phyloP scores from a whole-genome alignment of 2,888 invertebrate genomes.

The Phymatocera aterrima region DNA sequence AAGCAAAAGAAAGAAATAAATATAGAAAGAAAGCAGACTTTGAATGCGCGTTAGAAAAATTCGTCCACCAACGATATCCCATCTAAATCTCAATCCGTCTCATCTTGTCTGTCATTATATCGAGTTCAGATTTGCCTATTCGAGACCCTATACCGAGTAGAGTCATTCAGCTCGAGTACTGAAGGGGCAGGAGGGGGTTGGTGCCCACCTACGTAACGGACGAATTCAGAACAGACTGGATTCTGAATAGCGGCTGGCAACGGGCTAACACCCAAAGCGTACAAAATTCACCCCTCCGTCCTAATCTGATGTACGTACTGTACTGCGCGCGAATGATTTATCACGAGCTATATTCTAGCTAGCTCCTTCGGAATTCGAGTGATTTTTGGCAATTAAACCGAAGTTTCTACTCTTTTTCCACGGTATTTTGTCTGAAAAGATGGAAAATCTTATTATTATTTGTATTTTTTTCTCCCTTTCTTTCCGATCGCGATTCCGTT shows the following conservation, averaged over 20 bases:
- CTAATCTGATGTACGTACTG: not conserved
- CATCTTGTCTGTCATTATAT: not conserved
- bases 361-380: too few relatives aligned
- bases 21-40: not conserved
- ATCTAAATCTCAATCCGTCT: not conserved
- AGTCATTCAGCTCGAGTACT: conserved; percentile 20
- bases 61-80: not conserved
- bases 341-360: not conserved
- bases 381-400: too few relatives aligned
- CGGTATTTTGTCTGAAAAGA: not conserved
- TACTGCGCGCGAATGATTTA: conserved; percentile 5
- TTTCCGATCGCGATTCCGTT: not conserved
- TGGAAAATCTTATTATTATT: not conserved
- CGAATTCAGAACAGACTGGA: conserved; percentile 9
- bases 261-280: not conserved
- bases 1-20: not conserved
- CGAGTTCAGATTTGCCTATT: conserved; percentile 38
- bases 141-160: conserved; percentile 20
- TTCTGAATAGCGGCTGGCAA: conserved; percentile 10
- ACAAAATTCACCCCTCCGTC: conserved; percentile 12
- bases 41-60: not conserved
- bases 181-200: too few relatives aligned
- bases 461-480: not conserved
- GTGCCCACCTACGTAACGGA: too few relatives aligned
- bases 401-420: too few relatives aligned